Evolutionary conservation across 2,888 invertebrate species (phyloP), one percentile per base, ranked within the genome.

Genomic region (Dusona sp.): DNA sequence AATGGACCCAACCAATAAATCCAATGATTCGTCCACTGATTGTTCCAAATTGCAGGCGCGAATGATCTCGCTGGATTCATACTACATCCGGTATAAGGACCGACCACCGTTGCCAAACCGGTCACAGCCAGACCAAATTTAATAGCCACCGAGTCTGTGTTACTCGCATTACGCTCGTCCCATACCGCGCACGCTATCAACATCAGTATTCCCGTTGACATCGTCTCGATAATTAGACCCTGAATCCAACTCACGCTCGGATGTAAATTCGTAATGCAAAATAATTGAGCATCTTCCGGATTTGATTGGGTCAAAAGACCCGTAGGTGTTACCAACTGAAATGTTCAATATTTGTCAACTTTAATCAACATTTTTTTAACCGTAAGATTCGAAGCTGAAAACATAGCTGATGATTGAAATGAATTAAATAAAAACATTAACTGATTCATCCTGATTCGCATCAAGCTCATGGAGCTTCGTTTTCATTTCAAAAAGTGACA

Each of bases 51-150:
- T 0, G 94, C 94, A 0, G 94, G 94, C 0, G 89, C 94, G 33
- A 94, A 88, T 1, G 94, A 92, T 88, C 97, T 95, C 2, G 96
- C 97, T 0, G 97, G 96, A 91, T 97, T 97, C 96, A 97, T 96
- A 84, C 96, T 96, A 75, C 96, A 96, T 1, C 96, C 96, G 11
- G 96, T 96, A 90, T 95, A 96, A 3, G 95, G 95, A 0, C 95
- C 95, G 16, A 92, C 90, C 0, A 94, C 91, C 0, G 92, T 90
- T 1, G 93, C 94, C 33, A 95, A 82, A 13, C 92, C 93, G 4
- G 93, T 90, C 8, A 95, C 92, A 11, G 93, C 90, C 48, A 95
- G 83, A 2, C 94, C 95, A 89, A 95, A 95, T 87, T 93, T 95
- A 51, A 95, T 88, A 0, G 94, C 90, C 0, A 92, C 90, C 0